Evolutionary conservation across 2,888 invertebrate genomes (phyloP), one percentile per base, ranked within the genome.

Genomic region (Drosophila sordidapex): DNA sequence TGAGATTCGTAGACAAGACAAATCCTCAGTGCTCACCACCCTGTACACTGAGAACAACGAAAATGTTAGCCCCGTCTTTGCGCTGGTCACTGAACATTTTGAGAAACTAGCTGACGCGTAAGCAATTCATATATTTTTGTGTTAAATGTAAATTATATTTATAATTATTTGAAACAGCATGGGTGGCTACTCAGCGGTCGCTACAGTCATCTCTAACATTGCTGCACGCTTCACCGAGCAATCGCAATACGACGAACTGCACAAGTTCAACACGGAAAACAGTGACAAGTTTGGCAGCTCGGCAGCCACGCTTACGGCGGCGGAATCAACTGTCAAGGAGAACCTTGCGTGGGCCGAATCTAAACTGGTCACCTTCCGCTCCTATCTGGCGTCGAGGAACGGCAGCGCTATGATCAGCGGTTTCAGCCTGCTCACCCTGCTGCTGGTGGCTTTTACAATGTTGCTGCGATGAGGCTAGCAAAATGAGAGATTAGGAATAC

Each of bases 31-130:
- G 3, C 80, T 93, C 25, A 63, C 92, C 0, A 93, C 94, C 8
- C 94, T 95, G 0, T 93, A 95, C 43, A 90, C 93, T 0, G 94
- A 94, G 65, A 95, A 94, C 79, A 94, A 94, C 54, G 93, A 93
- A 74, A 94, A 95, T 65, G 92, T 95, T 1, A 91, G 93, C 4
- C 81, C 94, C 0, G 95, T 95, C 0, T 92, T 95, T 58, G 91
- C 94, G 0, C 94, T 94, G 64, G 87, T 96, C 6, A 92, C 85
- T 0, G 51, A 57, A 2, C 79, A 91, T 21, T 57, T 68, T 46
- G 81, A 89, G 0, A 57, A 71, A 0, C 63, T 93, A n/a, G 79
- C 81, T 18, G 29, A 38, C 6, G 82, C 92, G 93, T 93, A 92
- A 91, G 92, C 74, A 11, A 3, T 21, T 1, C 18, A n/a, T 15